Base-by-base conservation (phyloP, 2,797 vertebrate genomes). In the Austrolebias charrua region DNA sequence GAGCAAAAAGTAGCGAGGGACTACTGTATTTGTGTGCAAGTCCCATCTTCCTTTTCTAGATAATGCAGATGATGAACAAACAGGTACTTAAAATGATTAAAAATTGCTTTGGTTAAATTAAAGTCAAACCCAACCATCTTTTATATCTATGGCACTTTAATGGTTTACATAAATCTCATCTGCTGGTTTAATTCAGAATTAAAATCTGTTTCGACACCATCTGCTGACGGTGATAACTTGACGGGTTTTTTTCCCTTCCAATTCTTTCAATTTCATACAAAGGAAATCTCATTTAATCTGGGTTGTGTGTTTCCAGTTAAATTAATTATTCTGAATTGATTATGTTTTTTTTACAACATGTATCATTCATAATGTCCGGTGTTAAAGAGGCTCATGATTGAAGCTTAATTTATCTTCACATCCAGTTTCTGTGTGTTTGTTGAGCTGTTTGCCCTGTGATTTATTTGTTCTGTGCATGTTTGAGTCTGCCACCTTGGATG, bases 1-100 rank as follows among this genome's bases (percentile, higher is more conserved):
- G n/a, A n/a, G n/a, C n/a, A n/a, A n/a, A n/a, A n/a, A n/a, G 24
- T 24, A 24, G 24, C 24, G 24, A 24, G 24, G 24, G 24, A 24
- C 24, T 24, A 24, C 24, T 24, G 24, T 24, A 46, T 63, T 45
- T 47, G 24, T 57, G 69, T 67, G 57, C 70, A 66, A 63, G 62
- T 47, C 66, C 33, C 47, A 55, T 42, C 55, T 44, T 13, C 42
- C 50, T 56, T 71, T 15, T 18, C 35, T 13, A 60, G 63, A 15
- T 28, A 24, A 44, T 28, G 49, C 47, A 52, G 53, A 56, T 35
- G 38, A 55, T 35, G 38, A 55, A 68, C 60, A 58, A 33, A 1
- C 44, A 28, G 48, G 60, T 16, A 40, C 61, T 60, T 54, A 54
- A 43, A n/a, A 3, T 28, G 13, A 4, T 20, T 12, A n/a, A 57